Conservation (phyloP, 2,888 invertebrate species). For the Dryococelus australis region DNA sequence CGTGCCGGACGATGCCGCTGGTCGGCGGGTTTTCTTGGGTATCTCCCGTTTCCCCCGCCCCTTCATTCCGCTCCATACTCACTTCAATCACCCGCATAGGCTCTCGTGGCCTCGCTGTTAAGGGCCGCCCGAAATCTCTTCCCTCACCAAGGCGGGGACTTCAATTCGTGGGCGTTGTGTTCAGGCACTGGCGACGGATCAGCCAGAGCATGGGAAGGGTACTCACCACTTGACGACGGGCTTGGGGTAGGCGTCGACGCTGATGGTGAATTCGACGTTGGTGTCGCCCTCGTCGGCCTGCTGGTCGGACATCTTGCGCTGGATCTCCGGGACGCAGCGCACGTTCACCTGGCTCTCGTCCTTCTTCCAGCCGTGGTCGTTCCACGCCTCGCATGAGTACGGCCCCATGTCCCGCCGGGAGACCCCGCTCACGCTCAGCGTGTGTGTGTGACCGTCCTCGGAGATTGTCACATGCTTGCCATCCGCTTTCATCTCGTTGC, state of each 20-base stretch:
- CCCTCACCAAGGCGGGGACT: too few species aligned
- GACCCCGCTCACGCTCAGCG: slow-evolving; percentile 74
- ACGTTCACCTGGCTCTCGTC: slow-evolving; percentile 81
- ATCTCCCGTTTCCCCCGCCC: too few species aligned
- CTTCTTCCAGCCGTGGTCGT: slow-evolving; percentile 79
- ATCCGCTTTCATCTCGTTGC: slow-evolving; percentile 65
- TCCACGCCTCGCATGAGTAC: slow-evolving; percentile 69
- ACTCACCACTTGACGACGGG: slow-evolving; percentile 78
- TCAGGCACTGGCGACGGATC: too few species aligned
- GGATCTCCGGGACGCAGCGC: slow-evolving; percentile 75
- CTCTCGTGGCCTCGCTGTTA: too few species aligned
- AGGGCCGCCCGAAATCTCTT: too few species aligned
- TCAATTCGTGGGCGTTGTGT: too few species aligned
- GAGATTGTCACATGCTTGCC: slow-evolving; percentile 67
- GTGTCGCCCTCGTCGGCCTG: slow-evolving; percentile 80
- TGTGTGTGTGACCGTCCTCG: slow-evolving; percentile 76
- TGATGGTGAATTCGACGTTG: slow-evolving; percentile 78
- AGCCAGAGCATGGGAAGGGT: neutral
- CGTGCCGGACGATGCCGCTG: too few species aligned
- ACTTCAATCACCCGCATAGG: too few species aligned
- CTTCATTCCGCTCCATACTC: too few species aligned
- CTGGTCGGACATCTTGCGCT: slow-evolving; percentile 70
- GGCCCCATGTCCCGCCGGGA: slow-evolving; percentile 78
- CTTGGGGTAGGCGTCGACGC: slow-evolving; percentile 84
- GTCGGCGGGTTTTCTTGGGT: too few species aligned